phyloP scores from a whole-genome alignment of 2,113 vertebrate species.

The Puffinus mauretanicus region DNA sequence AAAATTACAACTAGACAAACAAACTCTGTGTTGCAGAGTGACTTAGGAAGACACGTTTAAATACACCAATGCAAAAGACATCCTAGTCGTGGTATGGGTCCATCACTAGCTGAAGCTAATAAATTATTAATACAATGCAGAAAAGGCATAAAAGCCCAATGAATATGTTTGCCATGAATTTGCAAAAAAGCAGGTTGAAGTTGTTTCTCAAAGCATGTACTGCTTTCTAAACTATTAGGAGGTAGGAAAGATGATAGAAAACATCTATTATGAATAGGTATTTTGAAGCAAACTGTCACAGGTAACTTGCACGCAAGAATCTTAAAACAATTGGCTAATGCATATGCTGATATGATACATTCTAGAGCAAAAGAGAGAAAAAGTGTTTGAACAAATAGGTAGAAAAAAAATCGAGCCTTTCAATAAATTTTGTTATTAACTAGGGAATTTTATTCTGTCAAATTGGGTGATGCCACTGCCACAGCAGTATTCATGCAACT shows the following conservation, averaged over 20 bases:
- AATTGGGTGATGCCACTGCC: background rate
- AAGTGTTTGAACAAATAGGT: background rate
- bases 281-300: background rate
- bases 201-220: background rate
- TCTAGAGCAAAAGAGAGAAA: background rate
- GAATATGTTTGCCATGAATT: background rate
- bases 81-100: background rate
- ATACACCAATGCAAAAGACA: background rate
- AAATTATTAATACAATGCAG: background rate
- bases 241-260: background rate
- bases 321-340: background rate
- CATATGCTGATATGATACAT: background rate
- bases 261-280: background rate
- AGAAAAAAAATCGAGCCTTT: background rate
- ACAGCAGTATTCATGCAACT: background rate
- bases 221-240: background rate
- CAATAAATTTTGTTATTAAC: background rate
- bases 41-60: background rate
- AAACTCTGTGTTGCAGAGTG: background rate
- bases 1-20: background rate
- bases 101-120: background rate
- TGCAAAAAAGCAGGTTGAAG: background rate
- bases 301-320: background rate
- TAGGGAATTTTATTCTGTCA: background rate
- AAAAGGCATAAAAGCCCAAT: background rate